Base-by-base conservation (phyloP, 2,888 invertebrate genomes). In the Aspidiotus destructor region DNA sequence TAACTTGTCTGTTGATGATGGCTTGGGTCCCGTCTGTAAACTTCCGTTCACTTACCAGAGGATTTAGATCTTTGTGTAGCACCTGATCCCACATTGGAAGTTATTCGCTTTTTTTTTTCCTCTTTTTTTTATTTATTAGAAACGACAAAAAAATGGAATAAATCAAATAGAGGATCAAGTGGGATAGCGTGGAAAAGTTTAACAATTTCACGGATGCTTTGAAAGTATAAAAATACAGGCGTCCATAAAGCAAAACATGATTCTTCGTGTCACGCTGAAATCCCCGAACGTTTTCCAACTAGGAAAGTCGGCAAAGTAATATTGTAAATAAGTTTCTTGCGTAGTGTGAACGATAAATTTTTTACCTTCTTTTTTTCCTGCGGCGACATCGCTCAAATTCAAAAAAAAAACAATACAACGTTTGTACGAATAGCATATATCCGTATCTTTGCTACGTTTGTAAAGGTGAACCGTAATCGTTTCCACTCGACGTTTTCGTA, bases 1-100 rank as follows among this genome's bases (percentile, higher is more conserved):
- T 60, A 57, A 65, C 58, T 65, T 65, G 65, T 65, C 65, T 65
- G 65, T 65, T 65, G 65, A 65, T 65, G 65, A 65, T 65, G 65
- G 65, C 65, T 65, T 58, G 58, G 60, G 65, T 65, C 65, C 65
- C 65, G 65, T 65, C 65, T 65, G 65, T 65, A 65, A 65, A 65
- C 65, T 65, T 48, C 42, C 48, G 65, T 65, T 65, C 65, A 65
- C 65, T 65, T 65, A 65, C 65, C 65, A 65, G 57, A 65, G 65
- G 65, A 65, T 65, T 65, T 65, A 65, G 65, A 65, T 65, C 65
- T 60, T 65, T 60, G 65, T 65, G 48, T 65, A 16, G 65, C 65
- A 65, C 65, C 65, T 65, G 65, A 65, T 65, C 65, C 65, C 65
- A 65, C 58, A 60, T 65, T 65, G 8, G 28, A 57, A 65, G 58